Conservation (phyloP, 2,888 invertebrate genomes). For the Troglohyphantes excavatus region DNA sequence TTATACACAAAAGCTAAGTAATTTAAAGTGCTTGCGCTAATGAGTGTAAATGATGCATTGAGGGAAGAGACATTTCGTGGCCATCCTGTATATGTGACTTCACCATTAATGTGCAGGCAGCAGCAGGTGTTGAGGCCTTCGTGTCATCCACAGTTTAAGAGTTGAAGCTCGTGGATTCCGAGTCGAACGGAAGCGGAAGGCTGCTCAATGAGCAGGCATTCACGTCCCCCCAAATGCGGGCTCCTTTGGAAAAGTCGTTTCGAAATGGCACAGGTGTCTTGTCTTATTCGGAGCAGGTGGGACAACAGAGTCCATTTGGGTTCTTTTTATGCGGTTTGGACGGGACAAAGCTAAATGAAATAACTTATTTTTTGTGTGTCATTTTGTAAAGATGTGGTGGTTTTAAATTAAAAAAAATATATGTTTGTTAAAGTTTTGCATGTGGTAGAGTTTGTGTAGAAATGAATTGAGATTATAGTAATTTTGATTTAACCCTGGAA, state of each 20-base stretch:
- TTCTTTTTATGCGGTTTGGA: neutral
- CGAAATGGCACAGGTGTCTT: constrained; percentile 50
- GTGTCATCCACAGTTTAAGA: constrained; percentile 56
- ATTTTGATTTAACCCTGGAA: no score
- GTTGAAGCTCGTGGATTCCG: constrained; percentile 40
- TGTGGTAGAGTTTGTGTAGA: no score
- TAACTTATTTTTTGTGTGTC: no score
- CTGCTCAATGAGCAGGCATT: constrained; percentile 31
- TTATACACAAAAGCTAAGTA: no score
- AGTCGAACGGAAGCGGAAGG: constrained; percentile 50
- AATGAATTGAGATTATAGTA: no score
- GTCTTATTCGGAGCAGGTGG: constrained; percentile 50
- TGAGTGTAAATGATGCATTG: no score
- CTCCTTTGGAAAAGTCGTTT: constrained; percentile 10
- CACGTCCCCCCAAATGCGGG: neutral
- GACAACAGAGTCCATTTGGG: neutral
- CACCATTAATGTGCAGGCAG: neutral
- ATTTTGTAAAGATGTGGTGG: no score
- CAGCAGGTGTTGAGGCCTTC: constrained; percentile 57
- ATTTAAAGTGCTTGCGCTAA: no score
- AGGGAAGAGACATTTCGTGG: no score
- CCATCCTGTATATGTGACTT: no score
- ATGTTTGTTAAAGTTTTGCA: no score
- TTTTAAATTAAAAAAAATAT: no score
- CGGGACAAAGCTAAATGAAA: neutral